Conservation (phyloP, 2,888 invertebrate genomes). For the Drosophila melanosoma region DNA sequence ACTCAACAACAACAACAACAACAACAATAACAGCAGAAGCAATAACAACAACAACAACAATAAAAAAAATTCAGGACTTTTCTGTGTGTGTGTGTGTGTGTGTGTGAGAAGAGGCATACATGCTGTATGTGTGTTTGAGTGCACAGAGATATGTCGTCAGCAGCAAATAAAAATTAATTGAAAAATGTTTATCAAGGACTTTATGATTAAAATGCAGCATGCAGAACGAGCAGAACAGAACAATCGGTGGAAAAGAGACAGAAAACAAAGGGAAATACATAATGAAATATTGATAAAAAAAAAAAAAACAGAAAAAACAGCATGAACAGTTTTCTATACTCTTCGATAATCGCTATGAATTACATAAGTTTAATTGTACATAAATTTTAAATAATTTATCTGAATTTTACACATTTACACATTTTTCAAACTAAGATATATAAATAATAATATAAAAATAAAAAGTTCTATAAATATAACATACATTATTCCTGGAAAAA, state of each 20-base stretch:
- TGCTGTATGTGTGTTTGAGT: conserved; percentile 14
- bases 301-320: not conserved
- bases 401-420: too few species aligned
- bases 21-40: not conserved
- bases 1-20: conserved; percentile 35
- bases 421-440: too few species aligned
- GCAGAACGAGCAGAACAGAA: conserved; percentile 15
- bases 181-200: conserved; percentile 81
- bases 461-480: too few species aligned
- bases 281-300: not conserved
- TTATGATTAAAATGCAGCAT: conserved; percentile 68
- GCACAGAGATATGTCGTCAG: conserved; percentile 74
- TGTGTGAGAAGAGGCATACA: not conserved
- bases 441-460: too few species aligned
- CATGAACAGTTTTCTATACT: not conserved
- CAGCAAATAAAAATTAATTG: conserved; percentile 81
- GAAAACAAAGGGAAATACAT: conserved; percentile 5
- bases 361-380: too few species aligned
- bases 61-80: not conserved
- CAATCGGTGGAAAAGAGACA: conserved; percentile 15
- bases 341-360: not conserved
- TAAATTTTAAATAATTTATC: too few species aligned
- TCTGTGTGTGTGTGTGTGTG: conserved; percentile 1
- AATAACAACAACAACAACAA: conserved; percentile 31
- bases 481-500: too few species aligned